These are phyloP conservation scores for Schizopygopsis pylzovi DNA, from an alignment of 2,797 vertebrate genomes.

Conservation along the genomic window DNA sequence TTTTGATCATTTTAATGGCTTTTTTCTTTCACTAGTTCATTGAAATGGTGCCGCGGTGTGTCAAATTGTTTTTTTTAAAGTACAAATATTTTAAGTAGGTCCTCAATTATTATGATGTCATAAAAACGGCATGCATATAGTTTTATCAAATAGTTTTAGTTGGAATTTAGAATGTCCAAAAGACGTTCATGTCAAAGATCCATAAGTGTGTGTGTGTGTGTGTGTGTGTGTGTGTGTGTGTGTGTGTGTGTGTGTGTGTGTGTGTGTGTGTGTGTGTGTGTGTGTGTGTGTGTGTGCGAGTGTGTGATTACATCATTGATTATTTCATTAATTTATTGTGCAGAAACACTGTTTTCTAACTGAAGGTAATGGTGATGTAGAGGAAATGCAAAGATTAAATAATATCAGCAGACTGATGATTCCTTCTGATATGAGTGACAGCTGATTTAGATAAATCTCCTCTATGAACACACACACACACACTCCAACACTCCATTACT, in stretches of 20 bases:
- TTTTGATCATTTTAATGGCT: background rate
- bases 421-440: background rate
- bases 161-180: background rate
- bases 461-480: background rate
- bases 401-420: background rate
- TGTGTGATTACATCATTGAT: no score
- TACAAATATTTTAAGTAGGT: background rate
- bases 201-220: background rate
- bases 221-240: no score
- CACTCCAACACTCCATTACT: no score
- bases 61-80: background rate
- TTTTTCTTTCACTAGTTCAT: background rate
- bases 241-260: background rate
- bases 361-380: slow-evolving; percentile 12
- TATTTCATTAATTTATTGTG: background rate
- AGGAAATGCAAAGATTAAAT: slow-evolving; percentile 36
- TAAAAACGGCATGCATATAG: background rate
- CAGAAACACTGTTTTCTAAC: background rate
- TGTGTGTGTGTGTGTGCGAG: no score
- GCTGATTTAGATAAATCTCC: background rate
- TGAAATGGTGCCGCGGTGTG: background rate
- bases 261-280: background rate
- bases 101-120: background rate
- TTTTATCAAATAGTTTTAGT: background rate
- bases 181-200: background rate